Evolutionary conservation across 2,113 vertebrate genomes (phyloP), one percentile per base, ranked within the genome.

Genomic region (Platichthys flesus): DNA sequence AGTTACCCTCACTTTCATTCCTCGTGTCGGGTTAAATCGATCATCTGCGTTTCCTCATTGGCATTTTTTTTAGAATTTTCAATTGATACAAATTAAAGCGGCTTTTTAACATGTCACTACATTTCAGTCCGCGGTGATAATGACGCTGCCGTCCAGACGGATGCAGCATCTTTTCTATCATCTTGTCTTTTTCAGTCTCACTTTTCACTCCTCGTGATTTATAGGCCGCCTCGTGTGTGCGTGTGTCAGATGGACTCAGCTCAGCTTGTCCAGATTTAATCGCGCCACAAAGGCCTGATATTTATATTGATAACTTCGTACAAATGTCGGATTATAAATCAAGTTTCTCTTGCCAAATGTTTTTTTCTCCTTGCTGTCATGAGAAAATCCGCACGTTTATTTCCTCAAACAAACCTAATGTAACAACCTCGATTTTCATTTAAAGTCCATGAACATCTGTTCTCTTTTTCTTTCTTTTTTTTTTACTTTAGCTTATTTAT

Each of bases 111-210:
- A 13, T 24, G 1, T 56, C 21, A 42, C 21, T 7, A 2, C 3
- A 45, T 26, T 68, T 24, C n/a, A n/a, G n/a, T 0, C 13, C 2
- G 18, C 9, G 18, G 18, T 54, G 20, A 15, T n/a, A 16, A 9
- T 6, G 42, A 20, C 0, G 5, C 63, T 37, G 74, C 40, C 52
- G 54, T 14, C 12, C n/a, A 0, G 15, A 56, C 20, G 56, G 45
- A 57, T 59, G 56, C 67, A 35, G 2, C 61, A 13, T 2, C 21
- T 3, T 67, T 14, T 56, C 18, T 10, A 31, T 73, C 66, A 52
- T 75, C 60, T 65, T 18, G 16, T 82, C 66, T 40, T 75, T 83
- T 40, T 45, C 28, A 37, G 42, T 63, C 20, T 82, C 52, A 75
- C 1, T 71, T 71, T 72, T 24, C 49, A 63, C 45, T 60, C 1